A percentile compares a stretch with the other conserved stretches of the same genome.
phyloP scores from a whole-genome alignment of 2,797 vertebrate species.

The Bovichtus variegatus region DNA sequence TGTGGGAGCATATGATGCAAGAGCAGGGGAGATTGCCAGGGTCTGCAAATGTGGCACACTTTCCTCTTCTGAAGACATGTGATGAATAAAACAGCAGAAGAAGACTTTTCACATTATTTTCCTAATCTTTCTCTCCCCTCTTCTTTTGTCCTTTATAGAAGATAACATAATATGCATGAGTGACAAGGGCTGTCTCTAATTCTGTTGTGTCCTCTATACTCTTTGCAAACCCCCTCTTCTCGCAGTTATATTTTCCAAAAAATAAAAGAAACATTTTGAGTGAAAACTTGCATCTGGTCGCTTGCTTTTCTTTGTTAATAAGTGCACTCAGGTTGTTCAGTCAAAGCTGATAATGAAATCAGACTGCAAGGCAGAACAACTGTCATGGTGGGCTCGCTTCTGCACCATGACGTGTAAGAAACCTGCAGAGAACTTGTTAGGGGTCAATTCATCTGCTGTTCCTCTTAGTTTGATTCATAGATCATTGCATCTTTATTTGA shows the following conservation, averaged over 20 bases:
- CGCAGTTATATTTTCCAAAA: background rate
- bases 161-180: background rate
- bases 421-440: background rate
- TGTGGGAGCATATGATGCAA: conserved; percentile 84
- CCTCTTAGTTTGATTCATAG: background rate
- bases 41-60: conserved; percentile 4
- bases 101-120: no score
- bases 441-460: background rate
- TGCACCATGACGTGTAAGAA: background rate
- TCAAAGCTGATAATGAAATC: background rate
- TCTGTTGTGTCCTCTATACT: no score
- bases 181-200: background rate
- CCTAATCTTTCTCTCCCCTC: fast-evolving
- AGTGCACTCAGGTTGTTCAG: background rate
- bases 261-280: background rate
- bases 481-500: background rate
- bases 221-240: background rate
- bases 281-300: background rate
- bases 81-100: background rate
- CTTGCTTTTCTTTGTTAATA: background rate
- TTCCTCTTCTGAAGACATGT: background rate
- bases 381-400: background rate
- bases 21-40: conserved; percentile 75
- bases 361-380: background rate
- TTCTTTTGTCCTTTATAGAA: background rate